Conservation (phyloP, 2,797 vertebrate genomes). For the Pipistrellus nathusii region DNA sequence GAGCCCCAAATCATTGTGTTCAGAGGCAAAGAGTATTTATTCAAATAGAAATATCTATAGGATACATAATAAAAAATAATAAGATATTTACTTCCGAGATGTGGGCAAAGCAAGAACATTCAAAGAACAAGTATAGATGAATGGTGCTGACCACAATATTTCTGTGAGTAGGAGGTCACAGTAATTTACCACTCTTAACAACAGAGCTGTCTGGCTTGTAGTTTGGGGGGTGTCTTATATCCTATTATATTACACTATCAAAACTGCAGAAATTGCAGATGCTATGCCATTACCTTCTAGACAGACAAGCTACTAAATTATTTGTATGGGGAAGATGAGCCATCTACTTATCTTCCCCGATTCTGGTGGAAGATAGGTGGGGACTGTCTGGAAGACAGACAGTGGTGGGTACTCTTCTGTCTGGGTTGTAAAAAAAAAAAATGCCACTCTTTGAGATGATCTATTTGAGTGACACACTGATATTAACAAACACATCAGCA, state of each 20-base stretch:
- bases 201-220: conserved; percentile 54
- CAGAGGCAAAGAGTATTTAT: conserved; percentile 7
- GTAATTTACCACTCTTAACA: conserved; percentile 51
- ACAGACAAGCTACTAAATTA: conserved; percentile 80
- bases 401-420: conserved; percentile 40
- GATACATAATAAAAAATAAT: background rate
- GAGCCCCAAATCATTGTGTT: background rate
- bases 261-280: conserved; percentile 65
- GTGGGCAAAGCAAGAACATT: conserved; percentile 12
- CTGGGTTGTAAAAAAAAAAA: conserved; percentile 57
- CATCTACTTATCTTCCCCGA: conserved; percentile 76
- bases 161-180: conserved; percentile 17
- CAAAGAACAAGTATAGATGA: conserved; percentile 25
- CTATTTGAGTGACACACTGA: conserved; percentile 46
- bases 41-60: background rate
- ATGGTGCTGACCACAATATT: background rate
- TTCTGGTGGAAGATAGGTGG: conserved; percentile 68
- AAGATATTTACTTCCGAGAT: conserved; percentile 4
- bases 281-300: conserved; percentile 69
- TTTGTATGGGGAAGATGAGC: conserved; percentile 75
- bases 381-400: conserved; percentile 69
- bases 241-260: conserved; percentile 67
- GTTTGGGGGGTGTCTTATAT: conserved; percentile 57
- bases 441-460: conserved; percentile 54
- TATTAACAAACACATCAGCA: conserved; percentile 43